A percentile compares a stretch with the other conserved stretches of the same genome.
These are phyloP conservation scores for Ctenosaura bakeri DNA, from an alignment of 2,797 vertebrate species.

Conservation along the genomic window DNA sequence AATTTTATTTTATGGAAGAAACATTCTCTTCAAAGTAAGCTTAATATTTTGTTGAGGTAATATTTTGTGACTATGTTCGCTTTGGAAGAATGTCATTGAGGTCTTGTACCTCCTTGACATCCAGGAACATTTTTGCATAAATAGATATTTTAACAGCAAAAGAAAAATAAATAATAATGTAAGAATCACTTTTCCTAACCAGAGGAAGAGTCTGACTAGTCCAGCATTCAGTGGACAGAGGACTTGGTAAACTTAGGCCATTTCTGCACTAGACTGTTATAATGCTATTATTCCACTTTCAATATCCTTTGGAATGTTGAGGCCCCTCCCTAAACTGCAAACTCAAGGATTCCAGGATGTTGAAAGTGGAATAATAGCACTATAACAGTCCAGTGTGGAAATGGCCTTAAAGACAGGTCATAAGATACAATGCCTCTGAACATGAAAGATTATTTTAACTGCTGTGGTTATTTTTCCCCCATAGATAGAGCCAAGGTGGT, in stretches of 20 bases:
- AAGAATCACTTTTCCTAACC: background rate
- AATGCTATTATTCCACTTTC: too few relatives aligned
- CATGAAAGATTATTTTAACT: background rate
- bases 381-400: too few relatives aligned
- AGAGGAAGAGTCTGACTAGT: background rate
- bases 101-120: conserved; percentile 23
- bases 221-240: background rate
- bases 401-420: background rate
- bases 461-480: background rate
- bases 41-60: background rate
- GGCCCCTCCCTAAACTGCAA: too few relatives aligned
- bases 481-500: too few relatives aligned
- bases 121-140: background rate
- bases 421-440: background rate
- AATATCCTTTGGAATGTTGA: too few relatives aligned
- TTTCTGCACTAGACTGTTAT: too few relatives aligned
- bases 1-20: background rate
- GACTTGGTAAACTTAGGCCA: background rate
- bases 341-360: too few relatives aligned
- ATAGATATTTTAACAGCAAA: conserved; percentile 1
- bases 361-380: too few relatives aligned
- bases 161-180: background rate
- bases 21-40: background rate
- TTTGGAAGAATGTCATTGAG: background rate
- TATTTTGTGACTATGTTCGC: background rate